Evolutionary conservation across 2,113 vertebrate genomes (phyloP), one percentile per base, ranked within the genome.

Genomic region (Xenopus tropicalis): DNA sequence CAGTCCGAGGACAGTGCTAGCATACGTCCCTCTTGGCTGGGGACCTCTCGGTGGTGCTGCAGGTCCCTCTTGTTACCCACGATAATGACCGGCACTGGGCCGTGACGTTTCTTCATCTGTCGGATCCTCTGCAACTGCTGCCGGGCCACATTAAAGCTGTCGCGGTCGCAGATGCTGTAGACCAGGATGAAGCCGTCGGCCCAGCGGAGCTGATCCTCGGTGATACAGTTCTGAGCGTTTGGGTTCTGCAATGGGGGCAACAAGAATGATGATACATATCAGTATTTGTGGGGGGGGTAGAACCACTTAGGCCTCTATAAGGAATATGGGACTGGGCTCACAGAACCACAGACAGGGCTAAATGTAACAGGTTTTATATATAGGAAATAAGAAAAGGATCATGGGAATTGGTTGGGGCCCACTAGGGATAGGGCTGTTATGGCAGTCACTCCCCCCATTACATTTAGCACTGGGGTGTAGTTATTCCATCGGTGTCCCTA

Each of bases 111-210:
- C 65, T 79, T 82, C 4, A 79, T 61, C 9, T 80, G 78, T 0
- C 81, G 80, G 75, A 88, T 80, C 24, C 82, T 74, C 67, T 78
- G 81, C 29, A 86, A 78, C 77, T 86, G 87, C 59, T 82, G 82
- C 11, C 71, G 78, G 22, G 83, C 82, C 69, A 85, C 85, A 10
- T 83, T 72, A 20, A 88, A 87, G 54, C 86, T 88, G n/a, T 72
- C 37, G 13, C 82, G 85, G 79, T 88, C 83, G 5, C 86, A 87
- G 72, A 88, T 87, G 82, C 87, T 88, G 77, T 88, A 88, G 63
- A 87, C 85, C 20, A 87, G 76, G 24, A 86, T 81, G 21, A 88
- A 79, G 4, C 86, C 86, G 56, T 88, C 83, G 0, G 86, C 84
- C 87, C 87, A 88, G 25, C 81, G 83, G 1, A 88, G 77, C 67